Evolutionary conservation across 1,140 invertebrate genomes (phyloP).

Genomic region (Pantala flavescens): DNA sequence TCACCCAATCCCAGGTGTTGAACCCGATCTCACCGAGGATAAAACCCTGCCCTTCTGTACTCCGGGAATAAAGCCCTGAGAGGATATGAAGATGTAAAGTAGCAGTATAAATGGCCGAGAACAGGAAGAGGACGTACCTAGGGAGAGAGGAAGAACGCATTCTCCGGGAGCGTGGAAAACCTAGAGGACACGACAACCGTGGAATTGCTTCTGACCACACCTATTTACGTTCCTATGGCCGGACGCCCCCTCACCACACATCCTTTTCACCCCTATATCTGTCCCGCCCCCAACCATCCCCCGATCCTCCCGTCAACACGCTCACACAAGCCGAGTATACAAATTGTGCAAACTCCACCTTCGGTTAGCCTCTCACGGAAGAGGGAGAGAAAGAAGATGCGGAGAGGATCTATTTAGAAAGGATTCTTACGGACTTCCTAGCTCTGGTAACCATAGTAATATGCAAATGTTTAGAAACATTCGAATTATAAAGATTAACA

Average conservation of each 20-base stretch:
- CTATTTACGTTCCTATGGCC: not conserved
- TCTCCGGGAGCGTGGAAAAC: not conserved
- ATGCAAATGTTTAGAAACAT: not conserved
- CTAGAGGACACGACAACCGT: not conserved
- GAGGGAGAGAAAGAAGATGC: not conserved
- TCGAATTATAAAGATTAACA: not conserved
- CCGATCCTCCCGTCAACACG: not conserved
- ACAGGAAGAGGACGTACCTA: not conserved
- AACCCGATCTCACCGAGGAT: no score
- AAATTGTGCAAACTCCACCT: not conserved
- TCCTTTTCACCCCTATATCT: not conserved
- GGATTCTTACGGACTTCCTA: not conserved
- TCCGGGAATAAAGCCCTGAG: no score
- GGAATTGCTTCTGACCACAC: slow-evolving; percentile 4
- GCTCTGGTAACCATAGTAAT: not conserved
- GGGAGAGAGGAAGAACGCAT: not conserved
- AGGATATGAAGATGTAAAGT: no score
- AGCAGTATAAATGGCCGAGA: not conserved
- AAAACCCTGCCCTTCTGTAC: no score
- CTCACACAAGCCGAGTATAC: not conserved
- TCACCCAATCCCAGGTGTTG: no score
- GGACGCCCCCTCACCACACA: not conserved
- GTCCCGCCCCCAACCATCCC: not conserved
- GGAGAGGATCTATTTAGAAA: not conserved
- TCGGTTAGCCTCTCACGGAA: not conserved